These are phyloP conservation scores for Rhopilema esculentum DNA, from an alignment of 30 jellyfish, hydroid and myxozoan species.

Conservation along the genomic window DNA sequence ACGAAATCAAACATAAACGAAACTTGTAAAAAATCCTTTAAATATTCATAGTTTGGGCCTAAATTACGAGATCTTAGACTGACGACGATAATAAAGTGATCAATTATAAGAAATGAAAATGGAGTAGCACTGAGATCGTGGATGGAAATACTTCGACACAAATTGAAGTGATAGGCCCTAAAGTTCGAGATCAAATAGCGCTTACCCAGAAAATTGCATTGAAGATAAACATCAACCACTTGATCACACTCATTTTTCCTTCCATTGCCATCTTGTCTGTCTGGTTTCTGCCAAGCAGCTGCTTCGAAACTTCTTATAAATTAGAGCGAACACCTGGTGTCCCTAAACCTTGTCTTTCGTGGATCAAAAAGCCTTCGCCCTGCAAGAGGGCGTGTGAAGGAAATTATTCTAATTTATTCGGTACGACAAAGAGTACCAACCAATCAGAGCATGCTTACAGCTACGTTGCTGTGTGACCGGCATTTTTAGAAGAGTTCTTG, in stretches of 20 bases:
- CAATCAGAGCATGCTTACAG: constrained; percentile 29
- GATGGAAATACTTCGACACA: neutral
- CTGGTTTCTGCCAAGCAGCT: constrained; percentile 18
- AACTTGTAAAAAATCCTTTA: neutral
- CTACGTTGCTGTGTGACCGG: neutral
- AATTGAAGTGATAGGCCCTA: neutral
- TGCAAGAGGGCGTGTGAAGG: constrained; percentile 68
- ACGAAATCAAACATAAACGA: no score
- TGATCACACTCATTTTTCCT: constrained; percentile 90
- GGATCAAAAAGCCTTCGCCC: neutral
- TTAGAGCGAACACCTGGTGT: constrained; percentile 22
- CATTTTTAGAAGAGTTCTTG: neutral
- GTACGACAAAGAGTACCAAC: neutral
- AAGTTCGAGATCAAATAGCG: neutral
- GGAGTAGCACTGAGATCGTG: neutral
- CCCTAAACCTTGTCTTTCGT: neutral
- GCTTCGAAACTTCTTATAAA: neutral
- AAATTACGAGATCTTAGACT: neutral
- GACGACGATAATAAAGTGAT: neutral
- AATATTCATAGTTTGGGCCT: neutral
- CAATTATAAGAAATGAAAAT: neutral
- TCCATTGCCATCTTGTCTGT: constrained; percentile 85
- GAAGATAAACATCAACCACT: constrained; percentile 95
- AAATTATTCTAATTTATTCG: constrained; percentile 49
- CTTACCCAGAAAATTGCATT: constrained; percentile 98